Base-by-base conservation (phyloP, 2,797 vertebrate species). In the Graptemys geographica region DNA sequence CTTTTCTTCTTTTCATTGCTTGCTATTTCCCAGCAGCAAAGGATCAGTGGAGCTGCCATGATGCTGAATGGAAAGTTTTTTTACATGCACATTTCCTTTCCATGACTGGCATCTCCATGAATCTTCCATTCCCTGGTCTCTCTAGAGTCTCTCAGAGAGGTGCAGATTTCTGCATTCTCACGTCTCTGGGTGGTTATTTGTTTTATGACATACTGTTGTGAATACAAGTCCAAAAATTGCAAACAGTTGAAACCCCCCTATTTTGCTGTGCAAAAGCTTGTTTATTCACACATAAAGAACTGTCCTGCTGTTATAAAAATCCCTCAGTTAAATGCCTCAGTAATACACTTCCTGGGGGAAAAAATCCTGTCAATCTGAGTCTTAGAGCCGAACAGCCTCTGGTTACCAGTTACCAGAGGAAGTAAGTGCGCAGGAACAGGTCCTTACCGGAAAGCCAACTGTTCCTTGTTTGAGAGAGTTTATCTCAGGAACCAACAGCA, bases 221-320 rank as follows among this genome's bases (percentile, higher is more conserved):
- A 49, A 78, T 49, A 78, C 74, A 78, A 78, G 41, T 49, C 27
- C 44, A 49, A 78, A 76, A 78, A 47, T 49, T 49, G 12, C 74
- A 78, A 28, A 78, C 44, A 81, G 84, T 91, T 74, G 87, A 89
- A 76, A 82, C 18, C 59, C 49, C 44, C 84, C 2, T 44, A 79
- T 83, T 92, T 90, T 89, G 74, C 37, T 69, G 86, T 57, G 37
- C 74, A 90, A 94, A 96, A 95, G 44, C 86, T 90, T 94, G 93
- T 93, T 94, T 92, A 89, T 93, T 91, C 91, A 88, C 44, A 79
- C 57, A 96, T 47, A 95, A 94, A 96, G 74, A 90, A 69, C 74
- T 65, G 85, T 86, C 84, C 89, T 91, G 86, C 89, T 95, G 90
- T 84, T 95, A 79, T 8, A 95, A 96, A 95, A 93, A 92, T 90